phyloP scores from a whole-genome alignment of 2,888 invertebrate genomes.

The Automeris io region DNA sequence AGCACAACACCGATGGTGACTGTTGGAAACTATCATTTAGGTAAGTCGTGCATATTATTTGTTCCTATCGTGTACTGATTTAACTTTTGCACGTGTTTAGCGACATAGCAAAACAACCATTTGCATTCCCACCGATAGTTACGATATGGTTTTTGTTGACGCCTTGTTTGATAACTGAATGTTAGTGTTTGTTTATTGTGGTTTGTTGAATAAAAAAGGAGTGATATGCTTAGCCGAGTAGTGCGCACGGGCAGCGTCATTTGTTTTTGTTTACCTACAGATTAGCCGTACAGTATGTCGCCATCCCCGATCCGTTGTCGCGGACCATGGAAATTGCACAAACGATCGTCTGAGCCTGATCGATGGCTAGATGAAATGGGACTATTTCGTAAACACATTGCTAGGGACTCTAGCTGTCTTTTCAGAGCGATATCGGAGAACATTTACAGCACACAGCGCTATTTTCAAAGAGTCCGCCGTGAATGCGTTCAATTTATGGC shows the following conservation, averaged over 20 bases:
- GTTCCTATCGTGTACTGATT: constrained; percentile 30
- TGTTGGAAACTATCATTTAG: constrained; percentile 52
- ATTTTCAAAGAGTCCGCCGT: constrained; percentile 84
- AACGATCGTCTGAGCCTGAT: constrained; percentile 77
- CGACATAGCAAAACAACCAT: constrained; percentile 71
- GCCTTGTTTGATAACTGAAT: background rate
- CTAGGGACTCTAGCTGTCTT: constrained; percentile 91
- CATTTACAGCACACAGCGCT: constrained; percentile 81
- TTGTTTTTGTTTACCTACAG: constrained; percentile 75
- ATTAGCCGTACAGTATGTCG: constrained; percentile 64
- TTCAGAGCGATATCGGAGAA: constrained; percentile 94
- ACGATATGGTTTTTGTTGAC: constrained; percentile 52
- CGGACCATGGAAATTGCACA: constrained; percentile 68
- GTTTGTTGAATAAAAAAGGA: constrained; percentile 13
- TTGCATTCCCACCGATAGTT: constrained; percentile 63
- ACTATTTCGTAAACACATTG: constrained; percentile 90
- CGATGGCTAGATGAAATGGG: constrained; percentile 88
- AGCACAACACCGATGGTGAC: constrained; percentile 65
- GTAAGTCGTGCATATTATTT: constrained; percentile 49
- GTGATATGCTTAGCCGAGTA: constrained; percentile 16
- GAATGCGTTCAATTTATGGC: constrained; percentile 86
- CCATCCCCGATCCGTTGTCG: constrained; percentile 67
- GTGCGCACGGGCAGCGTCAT: constrained; percentile 44
- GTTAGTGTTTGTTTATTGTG: constrained; percentile 12
- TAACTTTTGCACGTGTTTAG: constrained; percentile 62